phyloP scores from a whole-genome alignment of 2,797 vertebrate genomes.

The Morus bassanus region DNA sequence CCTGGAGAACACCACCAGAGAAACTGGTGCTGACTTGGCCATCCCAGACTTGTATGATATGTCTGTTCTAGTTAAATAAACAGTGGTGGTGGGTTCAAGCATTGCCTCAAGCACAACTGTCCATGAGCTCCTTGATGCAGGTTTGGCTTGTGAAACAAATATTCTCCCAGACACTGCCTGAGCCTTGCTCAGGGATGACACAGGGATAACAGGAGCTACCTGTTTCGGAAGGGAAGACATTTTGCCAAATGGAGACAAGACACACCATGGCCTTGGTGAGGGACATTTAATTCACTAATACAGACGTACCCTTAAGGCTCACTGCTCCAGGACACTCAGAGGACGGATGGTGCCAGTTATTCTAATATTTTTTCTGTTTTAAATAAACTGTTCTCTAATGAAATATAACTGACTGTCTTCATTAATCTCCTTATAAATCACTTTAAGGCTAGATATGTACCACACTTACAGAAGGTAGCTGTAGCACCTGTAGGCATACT shows the following conservation, averaged over 20 bases:
- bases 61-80: background rate
- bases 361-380: background rate
- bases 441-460: background rate
- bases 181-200: background rate
- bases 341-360: background rate
- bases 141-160: background rate
- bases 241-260: background rate
- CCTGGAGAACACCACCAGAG: background rate
- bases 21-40: background rate
- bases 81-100: background rate
- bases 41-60: no score
- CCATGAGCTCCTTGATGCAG: background rate
- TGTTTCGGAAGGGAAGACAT: background rate
- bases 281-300: background rate
- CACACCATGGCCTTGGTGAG: background rate
- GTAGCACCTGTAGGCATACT: background rate
- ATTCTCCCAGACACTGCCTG: background rate
- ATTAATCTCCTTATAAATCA: background rate
- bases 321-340: background rate
- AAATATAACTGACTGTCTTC: background rate
- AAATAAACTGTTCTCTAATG: background rate
- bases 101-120: background rate
- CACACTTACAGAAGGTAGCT: background rate
- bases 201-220: background rate
- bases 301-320: background rate